phyloP scores from a whole-genome alignment of 1,140 invertebrate species.

The Phymorhynchus buccinoides region DNA sequence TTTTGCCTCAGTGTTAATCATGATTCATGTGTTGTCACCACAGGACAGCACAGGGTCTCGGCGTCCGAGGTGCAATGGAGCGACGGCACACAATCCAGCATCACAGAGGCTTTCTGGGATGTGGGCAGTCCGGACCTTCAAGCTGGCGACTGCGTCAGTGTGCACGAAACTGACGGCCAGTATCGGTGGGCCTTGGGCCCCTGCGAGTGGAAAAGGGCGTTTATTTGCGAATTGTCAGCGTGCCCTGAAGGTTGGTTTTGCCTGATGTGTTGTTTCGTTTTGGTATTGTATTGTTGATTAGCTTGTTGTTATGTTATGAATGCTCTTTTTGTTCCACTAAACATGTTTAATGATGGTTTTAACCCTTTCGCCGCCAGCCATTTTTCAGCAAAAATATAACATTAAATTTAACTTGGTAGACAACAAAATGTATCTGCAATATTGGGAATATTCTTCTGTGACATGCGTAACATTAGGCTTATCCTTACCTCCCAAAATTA shows the following conservation, averaged over 20 bases:
- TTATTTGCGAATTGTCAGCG: constrained; percentile 46
- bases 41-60: constrained; percentile 18
- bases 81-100: constrained; percentile 33
- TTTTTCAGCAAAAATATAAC: too few relatives aligned
- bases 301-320: neutral
- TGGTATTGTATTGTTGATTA: constrained; percentile 18
- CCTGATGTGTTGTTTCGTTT: neutral
- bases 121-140: constrained; percentile 37
- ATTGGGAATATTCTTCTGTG: too few relatives aligned
- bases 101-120: constrained; percentile 41
- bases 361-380: too few relatives aligned
- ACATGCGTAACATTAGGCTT: too few relatives aligned
- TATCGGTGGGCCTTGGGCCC: constrained; percentile 43
- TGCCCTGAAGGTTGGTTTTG: constrained; percentile 36
- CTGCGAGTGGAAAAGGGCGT: constrained; percentile 43
- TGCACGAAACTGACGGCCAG: neutral
- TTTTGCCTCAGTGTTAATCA: neutral
- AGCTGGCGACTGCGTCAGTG: constrained; percentile 37
- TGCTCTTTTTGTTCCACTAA: too few relatives aligned
- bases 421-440: too few relatives aligned
- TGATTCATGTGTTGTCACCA: neutral
- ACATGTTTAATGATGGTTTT: too few relatives aligned
- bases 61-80: constrained; percentile 31
- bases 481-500: too few relatives aligned
- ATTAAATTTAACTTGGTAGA: too few relatives aligned